phyloP scores from a whole-genome alignment of 1,140 invertebrate species.

The Pseudobourletiella spinata region DNA sequence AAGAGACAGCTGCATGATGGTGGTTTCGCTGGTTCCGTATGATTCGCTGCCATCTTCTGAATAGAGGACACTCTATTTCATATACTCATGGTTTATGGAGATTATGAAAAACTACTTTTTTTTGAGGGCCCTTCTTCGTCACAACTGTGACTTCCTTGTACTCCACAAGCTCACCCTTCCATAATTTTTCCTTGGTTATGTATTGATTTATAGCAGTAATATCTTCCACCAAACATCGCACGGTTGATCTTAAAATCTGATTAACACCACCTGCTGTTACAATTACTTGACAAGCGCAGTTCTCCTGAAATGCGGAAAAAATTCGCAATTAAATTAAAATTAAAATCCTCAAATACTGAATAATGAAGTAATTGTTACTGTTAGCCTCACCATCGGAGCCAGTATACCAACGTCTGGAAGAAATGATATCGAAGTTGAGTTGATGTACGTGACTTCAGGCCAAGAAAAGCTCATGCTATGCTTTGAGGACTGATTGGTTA shows the following conservation, averaged over 20 bases:
- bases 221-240: slow-evolving; percentile 15
- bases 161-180: background rate
- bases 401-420: slow-evolving; percentile 2
- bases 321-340: background rate
- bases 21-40: slow-evolving; percentile 1
- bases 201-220: slow-evolving; percentile 3
- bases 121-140: background rate
- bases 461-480: slow-evolving; percentile 14
- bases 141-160: background rate
- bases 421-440: background rate
- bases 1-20: slow-evolving; percentile 4
- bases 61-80: too few species aligned
- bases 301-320: background rate
- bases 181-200: background rate
- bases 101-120: background rate
- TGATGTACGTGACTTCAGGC: background rate
- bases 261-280: slow-evolving; percentile 9
- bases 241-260: background rate
- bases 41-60: too few species aligned
- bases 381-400: slow-evolving; percentile 5
- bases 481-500: slow-evolving; percentile 11
- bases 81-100: too few species aligned
- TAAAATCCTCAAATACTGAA: background rate
- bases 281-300: background rate
- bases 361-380: too few species aligned